These are phyloP conservation scores for Halictus ligatus DNA, from an alignment of 2,888 invertebrate genomes.

Conservation along the genomic window DNA sequence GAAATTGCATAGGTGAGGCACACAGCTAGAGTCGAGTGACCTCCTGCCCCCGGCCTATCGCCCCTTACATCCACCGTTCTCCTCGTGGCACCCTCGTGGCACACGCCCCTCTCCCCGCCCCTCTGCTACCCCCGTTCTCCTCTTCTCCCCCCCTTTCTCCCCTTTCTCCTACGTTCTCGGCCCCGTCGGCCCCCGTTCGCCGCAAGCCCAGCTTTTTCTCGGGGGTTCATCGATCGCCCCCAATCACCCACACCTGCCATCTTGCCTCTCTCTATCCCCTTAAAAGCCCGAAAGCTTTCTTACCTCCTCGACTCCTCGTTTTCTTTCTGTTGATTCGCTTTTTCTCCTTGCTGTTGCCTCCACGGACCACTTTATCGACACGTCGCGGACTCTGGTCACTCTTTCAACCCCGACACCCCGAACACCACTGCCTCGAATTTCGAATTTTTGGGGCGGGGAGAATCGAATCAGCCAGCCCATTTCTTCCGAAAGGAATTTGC, in stretches of 20 bases:
- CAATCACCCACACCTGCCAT: conserved; percentile 81
- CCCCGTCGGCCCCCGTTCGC: conserved; percentile 52
- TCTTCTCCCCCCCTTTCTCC: not conserved
- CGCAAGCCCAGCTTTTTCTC: conserved; percentile 75
- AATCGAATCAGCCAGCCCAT: not conserved
- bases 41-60: conserved; percentile 75
- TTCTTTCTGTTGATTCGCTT: conserved; percentile 28
- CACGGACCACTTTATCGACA: not conserved
- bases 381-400: not conserved
- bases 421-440: not conserved
- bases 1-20: conserved; percentile 68
- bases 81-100: conserved; percentile 66
- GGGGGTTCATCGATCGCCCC: conserved; percentile 83
- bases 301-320: conserved; percentile 30
- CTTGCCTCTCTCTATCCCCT: conserved; percentile 75
- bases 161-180: conserved; percentile 13
- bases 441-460: not conserved
- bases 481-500: not conserved
- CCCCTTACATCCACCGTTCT: conserved; percentile 65
- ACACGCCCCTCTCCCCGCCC: conserved; percentile 46
- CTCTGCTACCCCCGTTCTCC: conserved; percentile 30
- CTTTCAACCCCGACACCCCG: not conserved
- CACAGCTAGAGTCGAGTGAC: conserved; percentile 74
- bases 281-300: conserved; percentile 73
- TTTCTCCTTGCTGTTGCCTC: conserved; percentile 4